phyloP scores from a whole-genome alignment of 2,888 invertebrate species.

The Tachystola acroxantha region DNA sequence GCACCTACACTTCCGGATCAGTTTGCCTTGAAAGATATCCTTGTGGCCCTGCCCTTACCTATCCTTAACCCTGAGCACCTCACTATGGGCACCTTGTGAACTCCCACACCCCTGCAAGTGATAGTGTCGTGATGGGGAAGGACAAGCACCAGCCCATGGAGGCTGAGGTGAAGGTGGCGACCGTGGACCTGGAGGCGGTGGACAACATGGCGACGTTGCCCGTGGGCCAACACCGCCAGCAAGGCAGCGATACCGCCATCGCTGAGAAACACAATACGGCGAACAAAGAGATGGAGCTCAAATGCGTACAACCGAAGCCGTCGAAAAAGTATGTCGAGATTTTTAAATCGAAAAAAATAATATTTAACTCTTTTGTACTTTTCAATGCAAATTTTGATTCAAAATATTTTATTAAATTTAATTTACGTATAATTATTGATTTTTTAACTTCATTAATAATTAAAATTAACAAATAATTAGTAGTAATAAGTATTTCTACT shows the following conservation, averaged over 20 bases:
- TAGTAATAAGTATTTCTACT: no score
- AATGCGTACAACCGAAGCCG: constrained; percentile 90
- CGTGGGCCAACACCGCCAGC: constrained; percentile 85
- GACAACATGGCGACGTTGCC: constrained; percentile 95
- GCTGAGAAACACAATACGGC: constrained; percentile 90
- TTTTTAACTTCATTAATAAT: no score
- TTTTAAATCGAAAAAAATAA: no score
- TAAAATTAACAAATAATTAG: no score
- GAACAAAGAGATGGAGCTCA: constrained; percentile 92
- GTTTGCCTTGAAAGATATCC: constrained; percentile 43
- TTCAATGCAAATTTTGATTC: no score
- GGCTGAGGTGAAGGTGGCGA: constrained; percentile 92
- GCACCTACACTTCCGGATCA: constrained; percentile 64
- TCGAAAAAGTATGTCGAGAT: constrained; percentile 84
- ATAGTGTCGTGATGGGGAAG: constrained; percentile 62
- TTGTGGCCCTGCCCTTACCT: constrained; percentile 42
- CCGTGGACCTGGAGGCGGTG: constrained; percentile 91
- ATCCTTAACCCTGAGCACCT: constrained; percentile 43
- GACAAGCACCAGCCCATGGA: constrained; percentile 74
- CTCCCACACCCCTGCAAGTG: constrained; percentile 20
- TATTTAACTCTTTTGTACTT: no score
- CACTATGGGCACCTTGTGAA: constrained; percentile 38
- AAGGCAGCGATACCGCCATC: constrained; percentile 83
- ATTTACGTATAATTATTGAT: no score
- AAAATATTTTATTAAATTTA: no score